Percentiles rank a stretch among this genome's conserved stretches.
These are phyloP conservation scores for Drosophila orosa DNA, from an alignment of 1,140 invertebrate species.

Conservation along the genomic window DNA sequence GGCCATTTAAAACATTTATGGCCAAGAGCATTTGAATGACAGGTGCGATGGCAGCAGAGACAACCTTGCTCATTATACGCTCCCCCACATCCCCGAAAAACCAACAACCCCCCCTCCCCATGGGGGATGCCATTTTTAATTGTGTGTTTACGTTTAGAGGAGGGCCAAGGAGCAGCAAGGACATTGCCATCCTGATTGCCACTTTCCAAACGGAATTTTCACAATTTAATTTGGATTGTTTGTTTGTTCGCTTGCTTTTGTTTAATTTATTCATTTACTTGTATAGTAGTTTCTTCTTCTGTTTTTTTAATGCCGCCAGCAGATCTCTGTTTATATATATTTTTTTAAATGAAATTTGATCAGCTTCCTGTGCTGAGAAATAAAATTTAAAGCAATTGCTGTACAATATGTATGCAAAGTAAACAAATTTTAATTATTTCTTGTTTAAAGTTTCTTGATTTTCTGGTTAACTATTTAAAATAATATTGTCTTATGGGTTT, in stretches of 20 bases:
- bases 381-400: neutral
- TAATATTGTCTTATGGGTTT: neutral
- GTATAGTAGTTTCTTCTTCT: too few relatives aligned
- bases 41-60: slow-evolving; percentile 53
- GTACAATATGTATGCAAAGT: too few relatives aligned
- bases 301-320: slow-evolving; percentile 13
- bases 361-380: neutral
- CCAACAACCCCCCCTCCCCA: neutral
- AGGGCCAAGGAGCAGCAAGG: slow-evolving; percentile 14
- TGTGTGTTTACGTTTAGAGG: slow-evolving; percentile 69
- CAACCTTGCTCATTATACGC: slow-evolving; percentile 71
- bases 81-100: neutral
- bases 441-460: neutral
- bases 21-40: slow-evolving; percentile 71
- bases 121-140: slow-evolving; percentile 56
- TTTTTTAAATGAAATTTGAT: neutral
- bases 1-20: slow-evolving; percentile 80
- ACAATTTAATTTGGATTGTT: slow-evolving; percentile 42
- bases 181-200: slow-evolving; percentile 57
- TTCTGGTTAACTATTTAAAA: neutral
- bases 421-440: neutral
- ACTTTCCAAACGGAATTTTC: slow-evolving; percentile 56
- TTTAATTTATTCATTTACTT: slow-evolving; percentile 50
- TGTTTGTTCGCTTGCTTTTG: slow-evolving; percentile 10
- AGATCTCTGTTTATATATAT: neutral